Evolutionary conservation across 2,888 invertebrate species (phyloP).

Genomic region (Hanleya hanleyi): DNA sequence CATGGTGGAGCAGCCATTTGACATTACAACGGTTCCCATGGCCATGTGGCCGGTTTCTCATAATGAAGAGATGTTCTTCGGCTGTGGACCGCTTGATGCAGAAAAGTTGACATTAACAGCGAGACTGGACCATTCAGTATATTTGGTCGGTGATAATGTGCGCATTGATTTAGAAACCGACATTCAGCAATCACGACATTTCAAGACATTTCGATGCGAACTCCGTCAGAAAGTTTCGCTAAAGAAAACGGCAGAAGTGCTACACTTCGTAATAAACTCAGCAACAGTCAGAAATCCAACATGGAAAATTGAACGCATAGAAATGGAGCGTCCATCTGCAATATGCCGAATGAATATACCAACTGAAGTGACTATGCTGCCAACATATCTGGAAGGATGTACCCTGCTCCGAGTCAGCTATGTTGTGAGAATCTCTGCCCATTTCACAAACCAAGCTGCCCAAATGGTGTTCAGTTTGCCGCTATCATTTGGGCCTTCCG

Average conservation of each 20-base stretch:
- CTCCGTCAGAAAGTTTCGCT: constrained; percentile 47
- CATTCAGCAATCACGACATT: constrained; percentile 41
- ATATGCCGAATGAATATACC: constrained; percentile 46
- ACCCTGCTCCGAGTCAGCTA: constrained; percentile 54
- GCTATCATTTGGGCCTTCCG: constrained; percentile 54
- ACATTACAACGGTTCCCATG: constrained; percentile 53
- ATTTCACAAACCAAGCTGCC: constrained; percentile 55
- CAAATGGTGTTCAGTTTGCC: constrained; percentile 57
- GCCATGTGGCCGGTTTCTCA: constrained; percentile 55
- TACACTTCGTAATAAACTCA: not conserved
- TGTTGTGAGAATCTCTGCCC: constrained; percentile 47
- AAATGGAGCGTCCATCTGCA: not conserved
- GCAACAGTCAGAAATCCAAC: not conserved
- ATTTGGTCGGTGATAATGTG: constrained; percentile 63
- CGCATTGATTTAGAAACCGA: constrained; percentile 47
- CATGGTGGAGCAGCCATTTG: constrained; percentile 51
- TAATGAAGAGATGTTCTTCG: constrained; percentile 54
- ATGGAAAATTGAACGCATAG: not conserved
- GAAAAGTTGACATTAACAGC: constrained; percentile 38
- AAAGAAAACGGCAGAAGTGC: constrained; percentile 31
- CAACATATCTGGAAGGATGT: constrained; percentile 54
- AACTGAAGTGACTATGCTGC: constrained; percentile 53
- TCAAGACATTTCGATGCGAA: constrained; percentile 51
- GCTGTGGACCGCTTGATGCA: constrained; percentile 42
- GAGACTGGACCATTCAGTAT: constrained; percentile 55